Evolutionary conservation across 2,113 vertebrate species (phyloP).

Genomic region (Cottus gobio): DNA sequence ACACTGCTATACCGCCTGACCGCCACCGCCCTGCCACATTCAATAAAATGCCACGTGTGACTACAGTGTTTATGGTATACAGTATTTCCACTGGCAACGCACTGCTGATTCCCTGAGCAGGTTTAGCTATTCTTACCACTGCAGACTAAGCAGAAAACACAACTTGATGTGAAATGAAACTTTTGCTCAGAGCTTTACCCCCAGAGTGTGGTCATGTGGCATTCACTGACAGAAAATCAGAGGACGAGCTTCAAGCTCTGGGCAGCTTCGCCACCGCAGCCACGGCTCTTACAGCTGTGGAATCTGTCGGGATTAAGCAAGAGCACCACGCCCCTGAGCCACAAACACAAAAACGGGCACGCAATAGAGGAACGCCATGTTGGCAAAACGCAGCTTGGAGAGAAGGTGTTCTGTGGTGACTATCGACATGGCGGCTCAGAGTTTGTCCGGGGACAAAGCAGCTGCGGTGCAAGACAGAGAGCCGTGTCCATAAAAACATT

Average conservation of each 20-base stretch:
- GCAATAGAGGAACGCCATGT: slow-evolving; percentile 48
- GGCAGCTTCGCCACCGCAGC: slow-evolving; percentile 47
- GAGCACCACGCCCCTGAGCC: slow-evolving; percentile 58
- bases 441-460: slow-evolving; percentile 5
- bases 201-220: slow-evolving; percentile 48
- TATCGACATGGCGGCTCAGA: neutral
- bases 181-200: slow-evolving; percentile 32
- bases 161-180: slow-evolving; percentile 40
- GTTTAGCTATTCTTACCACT: slow-evolving; percentile 41
- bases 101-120: slow-evolving; percentile 16
- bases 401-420: slow-evolving; percentile 21
- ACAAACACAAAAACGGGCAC: slow-evolving; percentile 50
- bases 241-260: slow-evolving; percentile 34
- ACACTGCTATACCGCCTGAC: slow-evolving; percentile 13
- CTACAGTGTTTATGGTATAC: slow-evolving; percentile 20
- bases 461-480: neutral
- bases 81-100: slow-evolving; percentile 2
- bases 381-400: slow-evolving; percentile 38
- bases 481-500: neutral
- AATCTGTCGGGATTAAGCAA: slow-evolving; percentile 41
- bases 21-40: slow-evolving; percentile 6
- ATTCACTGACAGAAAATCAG: slow-evolving; percentile 52
- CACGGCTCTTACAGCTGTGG: slow-evolving; percentile 49
- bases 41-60: slow-evolving; percentile 9
- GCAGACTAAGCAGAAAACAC: slow-evolving; percentile 46